phyloP scores from a whole-genome alignment of 2,113 vertebrate genomes.

The Gasterosteus aculeatus region DNA sequence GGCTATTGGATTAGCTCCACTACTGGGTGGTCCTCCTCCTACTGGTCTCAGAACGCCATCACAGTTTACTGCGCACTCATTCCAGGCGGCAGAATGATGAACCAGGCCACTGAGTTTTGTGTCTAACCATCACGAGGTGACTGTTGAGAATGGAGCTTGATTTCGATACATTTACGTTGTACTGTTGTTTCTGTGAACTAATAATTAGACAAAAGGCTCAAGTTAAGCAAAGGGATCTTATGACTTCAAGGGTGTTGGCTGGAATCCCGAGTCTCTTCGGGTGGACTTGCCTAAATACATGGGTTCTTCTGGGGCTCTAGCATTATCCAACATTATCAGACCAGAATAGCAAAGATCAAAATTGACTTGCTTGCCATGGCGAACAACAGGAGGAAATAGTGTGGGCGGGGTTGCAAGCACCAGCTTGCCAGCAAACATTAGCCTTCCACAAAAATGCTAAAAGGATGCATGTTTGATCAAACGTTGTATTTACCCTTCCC shows the following conservation, averaged over 20 bases:
- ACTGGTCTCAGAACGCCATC: constrained; percentile 58
- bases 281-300: constrained; percentile 13
- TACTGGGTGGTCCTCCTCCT: constrained; percentile 71
- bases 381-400: constrained; percentile 45
- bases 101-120: constrained; percentile 20
- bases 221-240: constrained; percentile 12
- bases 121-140: background rate
- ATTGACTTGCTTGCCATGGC: constrained; percentile 34
- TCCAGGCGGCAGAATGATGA: constrained; percentile 41
- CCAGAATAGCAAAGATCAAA: constrained; percentile 27
- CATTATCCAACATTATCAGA: constrained; percentile 24
- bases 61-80: constrained; percentile 21
- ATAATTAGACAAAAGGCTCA: constrained; percentile 15
- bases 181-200: constrained; percentile 17
- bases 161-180: constrained; percentile 8
- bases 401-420: constrained; percentile 13
- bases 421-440: constrained; percentile 43
- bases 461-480: constrained; percentile 24
- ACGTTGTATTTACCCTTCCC: constrained; percentile 32
- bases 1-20: constrained; percentile 67
- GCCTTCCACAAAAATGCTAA: constrained; percentile 24
- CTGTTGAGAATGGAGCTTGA: constrained; percentile 1
- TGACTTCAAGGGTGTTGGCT: constrained; percentile 25
- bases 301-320: constrained; percentile 27
- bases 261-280: constrained; percentile 12